A percentile compares a stretch with the other conserved stretches of the same genome.
Evolutionary conservation across 53 echinoderm and acorn worm genomes (phyloP).

Genomic region (Paracentrotus lividus): DNA sequence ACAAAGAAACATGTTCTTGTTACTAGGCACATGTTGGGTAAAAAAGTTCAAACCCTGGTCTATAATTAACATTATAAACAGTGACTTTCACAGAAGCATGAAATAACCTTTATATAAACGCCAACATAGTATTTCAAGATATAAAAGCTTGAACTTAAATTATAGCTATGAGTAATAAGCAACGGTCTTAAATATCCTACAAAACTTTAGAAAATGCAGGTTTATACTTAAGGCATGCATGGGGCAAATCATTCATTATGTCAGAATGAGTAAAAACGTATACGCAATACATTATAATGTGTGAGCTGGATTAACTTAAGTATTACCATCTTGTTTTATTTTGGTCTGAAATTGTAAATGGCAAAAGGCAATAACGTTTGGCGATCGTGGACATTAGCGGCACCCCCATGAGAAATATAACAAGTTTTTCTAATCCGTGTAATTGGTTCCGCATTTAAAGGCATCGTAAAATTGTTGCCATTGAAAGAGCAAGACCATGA

Average conservation of each 20-base stretch:
- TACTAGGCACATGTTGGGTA: neutral
- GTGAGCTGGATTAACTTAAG: neutral
- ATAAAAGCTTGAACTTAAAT: neutral
- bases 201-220: neutral
- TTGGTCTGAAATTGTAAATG: neutral
- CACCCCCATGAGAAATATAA: neutral
- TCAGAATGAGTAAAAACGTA: neutral
- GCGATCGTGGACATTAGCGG: neutral
- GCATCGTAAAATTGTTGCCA: too few relatives aligned
- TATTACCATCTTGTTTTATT: neutral
- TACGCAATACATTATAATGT: neutral
- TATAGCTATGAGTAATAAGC: neutral
- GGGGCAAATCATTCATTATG: neutral
- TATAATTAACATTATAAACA: neutral
- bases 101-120: neutral
- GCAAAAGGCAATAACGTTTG: neutral
- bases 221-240: too few relatives aligned
- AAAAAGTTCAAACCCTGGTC: neutral
- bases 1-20: neutral
- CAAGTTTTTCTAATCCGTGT: neutral
- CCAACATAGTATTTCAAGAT: neutral
- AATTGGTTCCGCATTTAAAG: neutral
- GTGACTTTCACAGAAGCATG: neutral
- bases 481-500: neutral
- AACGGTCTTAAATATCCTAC: neutral